Evolutionary conservation across 2,888 invertebrate species (phyloP), one percentile per base, ranked within the genome.

Genomic region (Hyposoter dolosus): DNA sequence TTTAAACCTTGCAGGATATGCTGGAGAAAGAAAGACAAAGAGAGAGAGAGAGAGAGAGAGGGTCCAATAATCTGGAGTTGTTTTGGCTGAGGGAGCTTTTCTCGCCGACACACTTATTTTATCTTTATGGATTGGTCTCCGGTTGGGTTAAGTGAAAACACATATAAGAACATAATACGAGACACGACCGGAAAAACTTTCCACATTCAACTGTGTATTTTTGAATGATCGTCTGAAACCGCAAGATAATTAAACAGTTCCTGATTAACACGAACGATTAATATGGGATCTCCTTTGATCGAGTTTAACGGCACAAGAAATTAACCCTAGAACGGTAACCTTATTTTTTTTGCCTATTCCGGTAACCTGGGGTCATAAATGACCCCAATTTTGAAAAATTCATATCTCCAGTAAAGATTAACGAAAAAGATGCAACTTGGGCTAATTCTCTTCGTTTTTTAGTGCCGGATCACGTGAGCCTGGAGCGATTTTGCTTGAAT

Each of bases 81-180:
- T 84, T 71, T 76, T 65, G 40, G 75, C 84, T 63, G 74, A 47
- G 68, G 74, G 65, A 56, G 78, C 63, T 84, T 85, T 87, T 84
- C 82, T 56, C 69, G 68, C 56, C 79, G 82, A 82, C 63, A 79
- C 78, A 78, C 78, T 74, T 79, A 80, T 78, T 81, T 84, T 78
- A 82, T 86, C 82, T 84, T 86, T 71, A 72, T 80, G 82, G 60
- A 77, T 81, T 74, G 56, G 71, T 56, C 83, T 69, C 77, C 60
- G 74, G 19, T 82, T 69, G 78, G 45, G 75, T 71, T 75, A 84
- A 82, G 82, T 80, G 80, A 82, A 82, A 78, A 72, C 79, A 85
- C 60, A 47, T 72, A 69, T 50, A 78, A 45, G 60, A 53, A 50
- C 45, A 80, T 68, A 84, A 63, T 45, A 65, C 32, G 65, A 65